These are phyloP conservation scores for Himalopsyche japonica DNA, from an alignment of 2,888 invertebrate genomes.

Conservation along the genomic window DNA sequence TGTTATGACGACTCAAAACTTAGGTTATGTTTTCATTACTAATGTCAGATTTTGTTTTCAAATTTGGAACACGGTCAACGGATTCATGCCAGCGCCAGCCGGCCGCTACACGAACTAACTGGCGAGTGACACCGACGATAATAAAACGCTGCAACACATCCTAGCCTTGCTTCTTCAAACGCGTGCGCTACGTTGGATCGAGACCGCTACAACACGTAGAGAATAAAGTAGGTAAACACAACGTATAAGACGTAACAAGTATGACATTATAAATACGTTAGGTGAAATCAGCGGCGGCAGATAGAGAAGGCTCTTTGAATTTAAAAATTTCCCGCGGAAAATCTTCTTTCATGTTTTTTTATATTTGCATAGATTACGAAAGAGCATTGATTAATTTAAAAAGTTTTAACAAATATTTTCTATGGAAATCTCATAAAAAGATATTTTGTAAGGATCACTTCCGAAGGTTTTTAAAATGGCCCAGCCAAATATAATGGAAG, in stretches of 20 bases:
- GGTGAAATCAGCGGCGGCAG: background rate
- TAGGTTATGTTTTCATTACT: background rate
- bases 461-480: no score
- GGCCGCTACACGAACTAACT: constrained; percentile 18
- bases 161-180: constrained; percentile 2
- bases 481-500: no score
- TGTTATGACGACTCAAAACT: background rate
- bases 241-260: background rate
- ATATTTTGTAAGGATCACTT: no score
- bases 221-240: background rate
- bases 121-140: constrained; percentile 19
- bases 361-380: no score
- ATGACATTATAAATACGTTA: background rate
- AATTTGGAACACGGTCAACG: constrained; percentile 6
- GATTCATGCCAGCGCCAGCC: constrained; percentile 26
- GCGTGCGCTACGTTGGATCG: constrained; percentile 9
- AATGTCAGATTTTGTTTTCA: constrained; percentile 10
- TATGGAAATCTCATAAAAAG: no score
- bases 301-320: background rate
- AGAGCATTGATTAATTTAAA: no score
- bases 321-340: background rate
- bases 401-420: no score
- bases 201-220: background rate
- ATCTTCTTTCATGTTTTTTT: background rate
- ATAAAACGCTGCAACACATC: background rate